phyloP scores from a whole-genome alignment of 2,888 invertebrate genomes.

The Leucophenga maculata region DNA sequence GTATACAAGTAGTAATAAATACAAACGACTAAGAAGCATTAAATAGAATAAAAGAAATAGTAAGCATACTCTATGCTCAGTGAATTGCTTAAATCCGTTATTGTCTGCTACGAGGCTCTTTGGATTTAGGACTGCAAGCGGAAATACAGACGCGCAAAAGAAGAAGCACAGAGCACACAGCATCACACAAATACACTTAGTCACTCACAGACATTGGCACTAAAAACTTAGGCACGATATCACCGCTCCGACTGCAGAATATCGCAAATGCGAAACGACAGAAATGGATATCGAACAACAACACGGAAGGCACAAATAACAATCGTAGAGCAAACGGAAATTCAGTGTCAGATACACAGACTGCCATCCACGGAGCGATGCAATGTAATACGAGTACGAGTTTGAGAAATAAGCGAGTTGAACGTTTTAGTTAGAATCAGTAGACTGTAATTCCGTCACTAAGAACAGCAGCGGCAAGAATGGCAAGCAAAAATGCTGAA shows the following conservation, averaged over 20 bases:
- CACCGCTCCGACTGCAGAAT: constrained; percentile 41
- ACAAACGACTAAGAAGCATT: no score
- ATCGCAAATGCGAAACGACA: constrained; percentile 46
- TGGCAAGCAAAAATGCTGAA: constrained; percentile 24
- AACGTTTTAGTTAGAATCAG: no score
- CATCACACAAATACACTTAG: constrained; percentile 25
- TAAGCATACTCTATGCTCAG: no score
- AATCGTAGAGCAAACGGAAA: constrained; percentile 51
- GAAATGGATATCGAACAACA: background rate
- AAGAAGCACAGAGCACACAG: constrained; percentile 13
- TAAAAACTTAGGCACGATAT: no score
- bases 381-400: constrained; percentile 11
- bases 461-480: background rate
- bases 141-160: constrained; percentile 28
- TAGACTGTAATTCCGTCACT: constrained; percentile 1
- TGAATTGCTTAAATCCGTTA: no score
- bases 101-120: no score
- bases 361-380: no score
- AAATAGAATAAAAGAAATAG: no score
- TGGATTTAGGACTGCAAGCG: no score
- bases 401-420: constrained; percentile 59
- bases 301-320: constrained; percentile 11
- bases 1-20: no score
- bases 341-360: constrained; percentile 59
- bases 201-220: no score